Base-by-base conservation (phyloP, 2,888 invertebrate species). In the Pediacus dermestoides region DNA sequence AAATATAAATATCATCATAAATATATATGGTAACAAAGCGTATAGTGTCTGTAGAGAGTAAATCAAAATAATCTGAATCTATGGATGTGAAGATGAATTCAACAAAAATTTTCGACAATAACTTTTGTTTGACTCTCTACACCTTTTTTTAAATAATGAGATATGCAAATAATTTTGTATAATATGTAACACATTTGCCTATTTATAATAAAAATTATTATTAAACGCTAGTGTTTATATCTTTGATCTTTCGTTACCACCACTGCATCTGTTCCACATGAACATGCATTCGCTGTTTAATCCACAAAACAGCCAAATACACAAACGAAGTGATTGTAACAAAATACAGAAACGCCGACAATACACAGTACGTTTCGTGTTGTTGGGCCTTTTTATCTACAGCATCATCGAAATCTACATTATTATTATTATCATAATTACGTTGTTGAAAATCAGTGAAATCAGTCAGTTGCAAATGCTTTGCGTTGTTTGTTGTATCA, bases 291-390 rank as follows among this genome's bases (percentile, higher is more conserved):
- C 64, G 60, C 42, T 68, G 68, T 44, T 67, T 67, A 37, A 70
- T 64, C 69, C 69, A 70, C 41, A 68, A 42, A 41, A 67, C 54
- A 27, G 67, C 61, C 40, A 70, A 55, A 54, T 70, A 70, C 3
- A 67, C 67, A 43, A 70, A 66, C 23, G 68, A 65, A 21, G 66
- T 68, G 41, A 70, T 65, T 32, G 69, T 70, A 39, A 68, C 59
- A 50, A 70, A 69, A 52, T 70, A 70, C 39, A 70, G 55, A 48
- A 70, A 67, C 25, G 70, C 68, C 14, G 68, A 66, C 37, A 70
- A 49, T 34, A 70, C 52, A 48, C 70, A 70, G 28, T 61, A 61
- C n/a, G 67, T 55, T 44, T 66, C 64, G 46, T 68, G 68, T 50
- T 46, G 48, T 42, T 38, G 40, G 46, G 25, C 28, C 37, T 42